These are phyloP conservation scores for Bibio marci DNA, from an alignment of 2,888 invertebrate genomes.

Conservation along the genomic window DNA sequence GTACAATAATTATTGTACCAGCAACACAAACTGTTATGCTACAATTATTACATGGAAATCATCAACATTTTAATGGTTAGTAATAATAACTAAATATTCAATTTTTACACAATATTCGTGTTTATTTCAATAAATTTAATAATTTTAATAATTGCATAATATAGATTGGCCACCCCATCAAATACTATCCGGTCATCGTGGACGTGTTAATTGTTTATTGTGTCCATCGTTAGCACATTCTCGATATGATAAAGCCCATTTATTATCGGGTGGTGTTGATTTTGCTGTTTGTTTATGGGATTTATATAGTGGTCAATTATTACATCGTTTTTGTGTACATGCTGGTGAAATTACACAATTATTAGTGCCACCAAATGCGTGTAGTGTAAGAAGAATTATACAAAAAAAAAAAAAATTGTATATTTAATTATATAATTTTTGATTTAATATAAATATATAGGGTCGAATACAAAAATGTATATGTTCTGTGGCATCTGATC, in stretches of 20 bases:
- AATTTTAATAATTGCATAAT: background rate
- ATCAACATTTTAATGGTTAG: conserved; percentile 61
- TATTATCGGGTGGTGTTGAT: conserved; percentile 95
- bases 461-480: conserved; percentile 83
- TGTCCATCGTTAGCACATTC: conserved; percentile 86
- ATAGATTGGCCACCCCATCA: conserved; percentile 83
- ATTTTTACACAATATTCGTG: background rate
- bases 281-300: conserved; percentile 95
- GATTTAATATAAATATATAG: conserved; percentile 32
- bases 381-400: conserved; percentile 45
- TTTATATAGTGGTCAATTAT: conserved; percentile 66
- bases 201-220: conserved; percentile 82
- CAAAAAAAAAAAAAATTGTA: background rate
- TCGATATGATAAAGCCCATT: conserved; percentile 67
- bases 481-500: conserved; percentile 93
- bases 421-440: background rate
- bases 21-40: conserved; percentile 91
- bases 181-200: conserved; percentile 74
- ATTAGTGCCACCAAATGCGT: conserved; percentile 82
- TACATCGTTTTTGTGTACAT: conserved; percentile 94
- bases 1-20: conserved; percentile 87
- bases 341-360: conserved; percentile 94
- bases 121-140: too few relatives aligned
- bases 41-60: conserved; percentile 74
- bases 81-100: background rate